phyloP scores from a whole-genome alignment of 2,113 vertebrate species.

The Agapornis roseicollis region DNA sequence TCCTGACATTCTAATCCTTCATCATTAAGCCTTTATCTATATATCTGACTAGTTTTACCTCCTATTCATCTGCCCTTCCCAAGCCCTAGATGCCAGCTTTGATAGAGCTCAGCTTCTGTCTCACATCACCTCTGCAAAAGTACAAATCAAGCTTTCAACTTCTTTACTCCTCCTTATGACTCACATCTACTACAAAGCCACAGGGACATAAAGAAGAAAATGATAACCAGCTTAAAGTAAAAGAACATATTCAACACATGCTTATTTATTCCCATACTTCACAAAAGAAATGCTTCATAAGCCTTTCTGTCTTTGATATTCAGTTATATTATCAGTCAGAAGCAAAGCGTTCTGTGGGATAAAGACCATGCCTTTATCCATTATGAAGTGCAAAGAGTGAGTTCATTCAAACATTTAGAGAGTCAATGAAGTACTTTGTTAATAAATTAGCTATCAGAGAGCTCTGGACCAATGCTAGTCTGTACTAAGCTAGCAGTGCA shows the following conservation, averaged over 20 bases:
- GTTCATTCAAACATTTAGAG: background rate
- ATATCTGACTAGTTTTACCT: background rate
- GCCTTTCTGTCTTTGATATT: background rate
- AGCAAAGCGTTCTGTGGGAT: background rate
- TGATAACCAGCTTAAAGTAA: background rate
- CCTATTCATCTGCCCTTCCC: background rate
- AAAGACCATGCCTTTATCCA: background rate
- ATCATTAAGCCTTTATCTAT: background rate
- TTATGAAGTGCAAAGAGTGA: background rate
- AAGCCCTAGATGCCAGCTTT: background rate
- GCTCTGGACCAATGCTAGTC: background rate
- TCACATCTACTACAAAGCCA: background rate
- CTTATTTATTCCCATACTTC: background rate
- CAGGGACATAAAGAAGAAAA: background rate
- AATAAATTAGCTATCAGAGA: background rate
- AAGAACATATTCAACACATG: background rate
- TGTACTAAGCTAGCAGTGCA: background rate
- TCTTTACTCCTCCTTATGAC: background rate
- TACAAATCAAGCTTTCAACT: background rate
- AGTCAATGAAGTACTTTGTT: background rate
- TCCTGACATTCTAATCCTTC: background rate
- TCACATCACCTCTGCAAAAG: background rate
- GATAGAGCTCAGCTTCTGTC: background rate
- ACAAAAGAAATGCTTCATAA: background rate
- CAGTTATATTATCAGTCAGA: background rate